Conservation (phyloP, 64 coral and sea anemone species). For the Catalaphyllia jardinei region DNA sequence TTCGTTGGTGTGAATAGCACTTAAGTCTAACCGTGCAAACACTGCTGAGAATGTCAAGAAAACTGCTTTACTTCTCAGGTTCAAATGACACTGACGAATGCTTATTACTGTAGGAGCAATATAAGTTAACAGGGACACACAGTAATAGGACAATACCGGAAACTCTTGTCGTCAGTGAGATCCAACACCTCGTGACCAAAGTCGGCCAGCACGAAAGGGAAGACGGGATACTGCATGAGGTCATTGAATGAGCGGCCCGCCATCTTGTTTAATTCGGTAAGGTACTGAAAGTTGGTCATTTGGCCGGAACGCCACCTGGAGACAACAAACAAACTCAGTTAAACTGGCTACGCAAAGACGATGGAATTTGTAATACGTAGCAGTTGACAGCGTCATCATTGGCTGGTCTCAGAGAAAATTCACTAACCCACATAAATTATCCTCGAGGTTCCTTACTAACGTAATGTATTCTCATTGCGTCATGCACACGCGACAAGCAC, state of each 20-base stretch:
- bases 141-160: constrained; percentile 49
- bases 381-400: neutral
- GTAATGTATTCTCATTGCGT: no score
- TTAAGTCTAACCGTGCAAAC: no score
- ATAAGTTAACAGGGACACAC: neutral
- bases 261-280: constrained; percentile 94
- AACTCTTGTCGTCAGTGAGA: constrained; percentile 61
- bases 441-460: no score
- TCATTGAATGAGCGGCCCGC: constrained; percentile 95
- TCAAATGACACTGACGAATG: no score
- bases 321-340: neutral
- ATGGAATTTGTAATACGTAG: neutral
- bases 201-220: constrained; percentile 89
- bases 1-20: no score
- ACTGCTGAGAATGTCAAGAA: no score
- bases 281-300: constrained; percentile 91
- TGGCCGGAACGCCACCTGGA: constrained; percentile 77
- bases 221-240: constrained; percentile 99
- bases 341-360: neutral
- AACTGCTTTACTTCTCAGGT: no score
- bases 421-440: no score
- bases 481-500: no score
- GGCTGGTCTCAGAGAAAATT: no score
- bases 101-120: neutral
- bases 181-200: constrained; percentile 84